Base-by-base conservation (phyloP, 2,113 vertebrate genomes). In the Murina feae region DNA sequence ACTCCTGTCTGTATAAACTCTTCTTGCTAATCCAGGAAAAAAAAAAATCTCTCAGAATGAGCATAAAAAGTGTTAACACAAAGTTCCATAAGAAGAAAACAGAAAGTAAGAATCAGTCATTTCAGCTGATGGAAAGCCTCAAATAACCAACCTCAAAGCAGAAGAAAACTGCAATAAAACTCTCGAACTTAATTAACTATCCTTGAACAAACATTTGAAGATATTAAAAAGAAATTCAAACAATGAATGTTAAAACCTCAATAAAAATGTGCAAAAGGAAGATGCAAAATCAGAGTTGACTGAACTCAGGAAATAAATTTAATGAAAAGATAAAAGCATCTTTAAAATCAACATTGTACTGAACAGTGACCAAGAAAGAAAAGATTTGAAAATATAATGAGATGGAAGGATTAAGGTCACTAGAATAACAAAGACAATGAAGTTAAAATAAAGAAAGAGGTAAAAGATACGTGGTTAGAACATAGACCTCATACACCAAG, bases 171-270 rank as follows among this genome's bases (percentile, higher is more conserved):
- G 10, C 12, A 93, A 28, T 79, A 49, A 89, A 87, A 79, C 18
- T 84, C 28, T 82, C 28, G 71, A 30, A 58, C n/a, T 82, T 65
- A 86, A 85, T 94, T 76, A 55, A 72, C 28, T 55, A 44, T 85
- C 21, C 13, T 95, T 92, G 49, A 86, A 66, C 60, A 92, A 86
- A 63, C 20, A 81, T 78, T 83, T 71, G 71, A 51, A 58, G 13
- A 78, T 92, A 72, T 32, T 10, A 82, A 83, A 74, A 89, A 71
- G 63, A 71, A 7, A 23, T n/a, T 86, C 17, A 89, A 86, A 68
- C 55, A 10, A 47, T 86, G 75, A 89, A 95, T 90, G 75, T 92
- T 47, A 60, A 68, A 95, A 79, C 51, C 51, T 78, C 23, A 74
- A 53, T 44, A 85, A 42, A 95, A 87, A 92, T 69, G 9, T 74